Conservation (phyloP, 2,797 vertebrate species). For the Intellagama lesueurii region DNA sequence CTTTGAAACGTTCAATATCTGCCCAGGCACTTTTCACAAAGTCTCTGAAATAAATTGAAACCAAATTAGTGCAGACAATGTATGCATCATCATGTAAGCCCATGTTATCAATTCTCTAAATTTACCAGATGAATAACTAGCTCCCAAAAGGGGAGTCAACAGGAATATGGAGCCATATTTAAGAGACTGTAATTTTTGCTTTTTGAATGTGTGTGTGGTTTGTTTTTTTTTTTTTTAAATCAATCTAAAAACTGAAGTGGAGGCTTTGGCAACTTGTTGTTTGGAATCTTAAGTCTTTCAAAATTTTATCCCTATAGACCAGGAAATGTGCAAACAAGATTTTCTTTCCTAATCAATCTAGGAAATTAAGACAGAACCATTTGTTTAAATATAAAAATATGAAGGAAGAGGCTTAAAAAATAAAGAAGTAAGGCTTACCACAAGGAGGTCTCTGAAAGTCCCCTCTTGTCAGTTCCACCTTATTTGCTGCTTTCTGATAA, state of each 20-base stretch:
- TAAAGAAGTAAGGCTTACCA: not conserved
- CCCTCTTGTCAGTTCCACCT: not conserved
- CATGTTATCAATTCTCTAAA: not conserved
- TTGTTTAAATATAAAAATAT: slow-evolving; percentile 1
- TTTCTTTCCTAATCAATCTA: slow-evolving; percentile 6
- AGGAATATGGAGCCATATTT: not conserved
- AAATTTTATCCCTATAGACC: slow-evolving; percentile 20
- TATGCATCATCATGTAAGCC: not conserved
- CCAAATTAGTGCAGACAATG: slow-evolving; percentile 26
- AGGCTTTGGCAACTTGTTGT: not conserved
- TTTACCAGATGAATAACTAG: not conserved
- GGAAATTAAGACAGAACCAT: not conserved
- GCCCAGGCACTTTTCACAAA: slow-evolving; percentile 90
- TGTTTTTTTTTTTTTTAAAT: too few species aligned
- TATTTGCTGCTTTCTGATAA: not conserved
- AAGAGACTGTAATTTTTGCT: not conserved
- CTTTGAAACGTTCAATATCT: slow-evolving; percentile 92
- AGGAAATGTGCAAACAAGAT: not conserved
- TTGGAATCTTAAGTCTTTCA: not conserved
- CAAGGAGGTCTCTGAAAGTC: not conserved
- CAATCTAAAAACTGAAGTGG: not conserved
- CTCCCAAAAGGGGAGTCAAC: not conserved
- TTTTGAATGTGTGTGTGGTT: not conserved
- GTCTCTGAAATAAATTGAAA: slow-evolving; percentile 82
- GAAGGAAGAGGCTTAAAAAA: not conserved